Percentiles rank a stretch among this genome's conserved stretches.
Evolutionary conservation across 2,113 vertebrate genomes (phyloP).

Genomic region (Gallinago paraguaiae): DNA sequence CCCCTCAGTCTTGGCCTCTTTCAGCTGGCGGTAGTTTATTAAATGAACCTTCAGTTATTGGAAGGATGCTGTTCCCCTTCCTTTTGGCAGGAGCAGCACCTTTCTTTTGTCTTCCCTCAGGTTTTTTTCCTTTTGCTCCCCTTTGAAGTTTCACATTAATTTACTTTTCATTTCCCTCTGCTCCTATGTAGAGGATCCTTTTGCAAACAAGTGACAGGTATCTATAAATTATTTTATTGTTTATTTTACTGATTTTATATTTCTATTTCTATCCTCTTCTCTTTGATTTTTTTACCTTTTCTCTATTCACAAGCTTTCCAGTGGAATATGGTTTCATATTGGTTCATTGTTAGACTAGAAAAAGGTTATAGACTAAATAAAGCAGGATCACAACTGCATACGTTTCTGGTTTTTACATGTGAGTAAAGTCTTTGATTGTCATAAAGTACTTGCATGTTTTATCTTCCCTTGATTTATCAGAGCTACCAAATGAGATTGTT

Average conservation of each 20-base stretch:
- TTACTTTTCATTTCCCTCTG: neutral
- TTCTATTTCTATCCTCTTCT: neutral
- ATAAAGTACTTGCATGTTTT: neutral
- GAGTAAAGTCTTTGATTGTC: neutral
- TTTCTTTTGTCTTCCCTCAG: neutral
- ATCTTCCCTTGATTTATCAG: neutral
- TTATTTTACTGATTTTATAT: neutral
- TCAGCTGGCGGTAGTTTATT: neutral
- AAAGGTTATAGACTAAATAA: neutral
- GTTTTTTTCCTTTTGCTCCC: neutral
- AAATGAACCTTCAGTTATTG: neutral
- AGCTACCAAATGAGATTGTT: neutral
- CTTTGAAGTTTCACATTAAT: neutral
- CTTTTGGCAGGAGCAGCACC: neutral
- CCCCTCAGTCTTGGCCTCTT: neutral
- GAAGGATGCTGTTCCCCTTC: neutral
- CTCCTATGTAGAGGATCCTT: neutral
- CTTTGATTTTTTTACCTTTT: neutral
- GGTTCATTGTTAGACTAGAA: neutral
- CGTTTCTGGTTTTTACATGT: neutral
- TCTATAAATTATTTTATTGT: neutral
- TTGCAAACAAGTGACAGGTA: neutral
- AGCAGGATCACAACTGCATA: neutral
- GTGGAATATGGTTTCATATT: neutral
- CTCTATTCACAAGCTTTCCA: neutral